Percentiles rank a stretch among this genome's conserved stretches.
Evolutionary conservation across 1,140 invertebrate genomes (phyloP).

Genomic region (Hylaeus anthracinus): DNA sequence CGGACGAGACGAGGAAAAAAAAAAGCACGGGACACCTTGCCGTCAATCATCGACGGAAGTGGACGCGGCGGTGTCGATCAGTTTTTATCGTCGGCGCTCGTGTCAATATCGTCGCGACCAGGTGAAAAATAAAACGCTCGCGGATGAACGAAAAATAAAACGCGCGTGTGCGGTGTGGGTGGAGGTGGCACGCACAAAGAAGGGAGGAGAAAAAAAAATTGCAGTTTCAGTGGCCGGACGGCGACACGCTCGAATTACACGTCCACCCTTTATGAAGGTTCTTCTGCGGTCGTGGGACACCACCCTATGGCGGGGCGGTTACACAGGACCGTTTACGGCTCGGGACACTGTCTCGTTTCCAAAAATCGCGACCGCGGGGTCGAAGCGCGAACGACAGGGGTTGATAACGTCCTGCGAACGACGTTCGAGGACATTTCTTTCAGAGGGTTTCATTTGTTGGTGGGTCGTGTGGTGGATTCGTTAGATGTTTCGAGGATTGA

Average conservation of each 20-base stretch:
- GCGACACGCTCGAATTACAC: conserved; percentile 61
- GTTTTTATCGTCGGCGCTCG: conserved; percentile 41
- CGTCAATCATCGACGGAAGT: conserved; percentile 35
- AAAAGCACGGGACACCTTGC: not conserved
- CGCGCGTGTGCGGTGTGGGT: too few relatives aligned
- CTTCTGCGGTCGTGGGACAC: conserved; percentile 69
- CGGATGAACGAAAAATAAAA: not conserved
- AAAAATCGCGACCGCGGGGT: conserved; percentile 28
- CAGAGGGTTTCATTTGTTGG: too few relatives aligned
- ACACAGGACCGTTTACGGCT: conserved; percentile 54
- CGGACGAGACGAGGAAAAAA: too few relatives aligned
- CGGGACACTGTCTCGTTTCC: conserved; percentile 8
- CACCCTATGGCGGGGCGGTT: conserved; percentile 59
- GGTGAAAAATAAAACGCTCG: conserved; percentile 39
- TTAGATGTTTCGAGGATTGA: too few relatives aligned
- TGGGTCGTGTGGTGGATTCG: too few relatives aligned
- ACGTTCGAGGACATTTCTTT: not conserved
- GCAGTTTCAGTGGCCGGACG: conserved; percentile 22
- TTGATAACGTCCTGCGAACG: conserved; percentile 23
- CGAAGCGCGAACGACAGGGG: conserved; percentile 5
- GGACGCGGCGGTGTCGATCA: conserved; percentile 30
- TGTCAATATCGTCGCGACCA: conserved; percentile 44
- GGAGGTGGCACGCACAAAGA: not conserved
- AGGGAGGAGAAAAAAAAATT: conserved; percentile 9
- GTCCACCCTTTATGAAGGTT: conserved; percentile 64